A percentile compares a stretch with the other conserved stretches of the same genome.
Evolutionary conservation across 2,113 vertebrate species (phyloP).

Genomic region (Romanogobio albipinnatus): DNA sequence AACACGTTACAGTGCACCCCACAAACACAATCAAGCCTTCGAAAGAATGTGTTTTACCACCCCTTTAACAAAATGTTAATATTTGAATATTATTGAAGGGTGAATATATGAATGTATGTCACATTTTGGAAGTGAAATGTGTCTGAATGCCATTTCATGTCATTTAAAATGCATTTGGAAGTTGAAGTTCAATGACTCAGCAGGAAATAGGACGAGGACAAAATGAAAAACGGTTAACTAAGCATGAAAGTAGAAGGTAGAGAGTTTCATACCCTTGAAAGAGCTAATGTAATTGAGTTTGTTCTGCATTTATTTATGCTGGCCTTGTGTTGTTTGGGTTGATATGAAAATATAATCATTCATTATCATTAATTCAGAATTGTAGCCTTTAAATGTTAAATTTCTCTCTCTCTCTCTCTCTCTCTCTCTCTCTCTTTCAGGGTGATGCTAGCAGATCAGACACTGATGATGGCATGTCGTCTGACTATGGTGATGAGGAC

Average conservation of each 20-base stretch:
- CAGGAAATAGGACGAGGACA: neutral
- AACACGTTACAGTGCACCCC: too few relatives aligned
- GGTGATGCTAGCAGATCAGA: slow-evolving; percentile 95
- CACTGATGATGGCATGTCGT: slow-evolving; percentile 86
- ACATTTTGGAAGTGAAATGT: neutral
- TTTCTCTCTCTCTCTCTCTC: slow-evolving; percentile 6
- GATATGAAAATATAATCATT: neutral
- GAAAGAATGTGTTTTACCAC: too few relatives aligned
- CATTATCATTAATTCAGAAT: slow-evolving; percentile 7
- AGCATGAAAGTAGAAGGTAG: slow-evolving; percentile 21
- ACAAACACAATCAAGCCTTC: too few relatives aligned
- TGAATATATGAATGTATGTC: too few relatives aligned
- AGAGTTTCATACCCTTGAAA: slow-evolving; percentile 19
- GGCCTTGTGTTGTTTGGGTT: neutral
- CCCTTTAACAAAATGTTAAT: too few relatives aligned
- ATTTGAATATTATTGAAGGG: too few relatives aligned
- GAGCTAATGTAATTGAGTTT: slow-evolving; percentile 31
- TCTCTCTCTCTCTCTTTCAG: slow-evolving; percentile 66
- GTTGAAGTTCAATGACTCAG: neutral
- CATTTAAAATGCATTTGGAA: neutral
- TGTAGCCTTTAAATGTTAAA: slow-evolving; percentile 5
- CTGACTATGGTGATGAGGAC: slow-evolving; percentile 87
- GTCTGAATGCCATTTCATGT: neutral
- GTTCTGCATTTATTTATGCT: neutral
- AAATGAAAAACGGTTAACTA: slow-evolving; percentile 3